Evolutionary conservation across 2,888 invertebrate species (phyloP), one percentile per base, ranked within the genome.

Genomic region (Lordiphosa andalusiaca): DNA sequence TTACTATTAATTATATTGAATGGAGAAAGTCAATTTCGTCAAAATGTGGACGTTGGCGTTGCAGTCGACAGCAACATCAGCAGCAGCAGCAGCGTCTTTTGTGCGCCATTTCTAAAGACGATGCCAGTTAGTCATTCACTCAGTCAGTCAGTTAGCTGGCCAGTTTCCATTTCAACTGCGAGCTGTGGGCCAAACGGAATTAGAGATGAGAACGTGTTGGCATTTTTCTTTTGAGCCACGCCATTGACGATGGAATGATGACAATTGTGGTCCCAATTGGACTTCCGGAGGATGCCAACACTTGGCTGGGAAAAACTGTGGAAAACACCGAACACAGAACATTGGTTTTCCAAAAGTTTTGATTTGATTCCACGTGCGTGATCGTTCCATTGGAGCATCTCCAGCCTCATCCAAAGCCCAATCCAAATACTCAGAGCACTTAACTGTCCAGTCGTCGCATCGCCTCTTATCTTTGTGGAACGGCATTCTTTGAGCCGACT

Each of bases 1-100:
- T 71, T 76, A 76, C 71, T 74, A 76, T 82, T 84, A 84, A 84
- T 85, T 82, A 85, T 85, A 82, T 82, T 85, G 82, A 76, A 81
- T 81, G 81, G 82, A 83, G 82, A 82, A 82, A 82, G 82, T 82
- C 74, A 82, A 84, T 85, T 85, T 85, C 77, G 77, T 85, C 71
- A 84, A 81, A 78, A 53, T 51, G 41, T 30, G 42, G 63, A 60
- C 57, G 56, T 48, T 52, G 40, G 33, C 49, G 25, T 40, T 35
- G 19, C 40, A 41, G 35, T 36, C 21, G 40, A 30, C 23, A 38
- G 23, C 35, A 30, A 23, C 23, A 13, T 30, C 37, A 42, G 9
- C 46, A 37, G 44, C 47, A 42, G 56, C 72, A 66, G 71, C 82
- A 59, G 78, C 63, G 63, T 67, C 83, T 83, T 76, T 84, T 78